These are phyloP conservation scores for Acanthurus lineatus DNA, from an alignment of 2,797 vertebrate genomes.

Conservation along the genomic window DNA sequence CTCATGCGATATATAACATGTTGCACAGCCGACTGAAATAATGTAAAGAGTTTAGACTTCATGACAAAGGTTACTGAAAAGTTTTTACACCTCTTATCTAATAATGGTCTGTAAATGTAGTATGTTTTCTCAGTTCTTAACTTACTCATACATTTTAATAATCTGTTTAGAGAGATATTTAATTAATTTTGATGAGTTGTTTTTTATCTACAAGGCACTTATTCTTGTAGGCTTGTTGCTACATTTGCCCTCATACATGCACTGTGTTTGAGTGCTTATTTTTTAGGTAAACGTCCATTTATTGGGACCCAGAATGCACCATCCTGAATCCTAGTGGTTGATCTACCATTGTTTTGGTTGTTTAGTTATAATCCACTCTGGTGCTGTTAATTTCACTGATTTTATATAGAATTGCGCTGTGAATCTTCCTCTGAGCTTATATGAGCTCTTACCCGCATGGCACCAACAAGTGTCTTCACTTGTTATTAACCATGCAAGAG, in stretches of 20 bases:
- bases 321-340: not conserved
- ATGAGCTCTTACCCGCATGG: slow-evolving; percentile 26
- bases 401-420: not conserved
- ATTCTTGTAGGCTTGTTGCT: not conserved
- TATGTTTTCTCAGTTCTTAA: not conserved
- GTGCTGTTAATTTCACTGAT: not conserved
- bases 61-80: no score
- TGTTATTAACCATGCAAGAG: slow-evolving; percentile 12
- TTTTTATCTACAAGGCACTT: not conserved
- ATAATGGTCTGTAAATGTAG: not conserved
- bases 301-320: no score
- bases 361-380: not conserved
- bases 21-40: not conserved
- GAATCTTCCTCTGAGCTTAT: slow-evolving; percentile 3
- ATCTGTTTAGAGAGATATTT: not conserved
- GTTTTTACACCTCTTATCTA: not conserved
- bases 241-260: not conserved
- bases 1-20: not conserved
- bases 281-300: not conserved
- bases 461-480: not conserved
- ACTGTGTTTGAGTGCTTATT: not conserved
- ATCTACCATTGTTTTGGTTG: not conserved
- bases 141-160: not conserved
- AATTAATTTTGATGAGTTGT: not conserved
- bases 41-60: not conserved